phyloP scores from a whole-genome alignment of 1,140 invertebrate genomes.

The Archivesica marissinica region DNA sequence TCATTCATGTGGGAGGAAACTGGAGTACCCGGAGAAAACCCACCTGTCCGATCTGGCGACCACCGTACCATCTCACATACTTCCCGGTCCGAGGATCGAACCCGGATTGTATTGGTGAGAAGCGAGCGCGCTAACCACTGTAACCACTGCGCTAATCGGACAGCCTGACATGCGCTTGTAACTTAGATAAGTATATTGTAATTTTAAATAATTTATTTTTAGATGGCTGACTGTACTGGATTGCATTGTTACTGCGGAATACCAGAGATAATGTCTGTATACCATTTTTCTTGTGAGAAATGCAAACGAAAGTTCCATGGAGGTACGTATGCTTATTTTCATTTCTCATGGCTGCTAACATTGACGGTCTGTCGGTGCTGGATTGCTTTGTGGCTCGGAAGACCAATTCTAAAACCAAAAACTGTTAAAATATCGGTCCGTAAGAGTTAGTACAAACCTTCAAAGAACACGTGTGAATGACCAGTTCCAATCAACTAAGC shows the following conservation, averaged over 20 bases:
- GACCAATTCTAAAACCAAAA: neutral
- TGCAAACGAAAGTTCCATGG: constrained; percentile 69
- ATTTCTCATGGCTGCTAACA: neutral
- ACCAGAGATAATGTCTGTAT: constrained; percentile 13
- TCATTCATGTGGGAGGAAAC: no score
- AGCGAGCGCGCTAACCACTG: no score
- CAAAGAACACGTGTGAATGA: neutral
- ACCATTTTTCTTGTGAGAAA: constrained; percentile 61
- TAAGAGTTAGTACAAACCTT: neutral
- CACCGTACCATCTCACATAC: no score
- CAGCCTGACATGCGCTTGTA: no score
- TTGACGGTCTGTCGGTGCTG: neutral
- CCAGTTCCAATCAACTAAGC: neutral
- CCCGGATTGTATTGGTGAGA: no score
- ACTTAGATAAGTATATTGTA: no score
- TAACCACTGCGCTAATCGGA: no score
- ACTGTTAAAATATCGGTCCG: neutral
- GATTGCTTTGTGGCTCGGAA: neutral
- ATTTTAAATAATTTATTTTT: constrained; percentile 6
- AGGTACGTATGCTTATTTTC: constrained; percentile 44
- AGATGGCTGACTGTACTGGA: constrained; percentile 13
- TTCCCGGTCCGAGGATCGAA: no score
- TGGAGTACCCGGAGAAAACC: no score
- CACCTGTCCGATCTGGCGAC: no score
- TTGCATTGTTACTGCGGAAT: constrained; percentile 57